Conservation (phyloP, 2,797 vertebrate genomes). For the Tapera naevia region DNA sequence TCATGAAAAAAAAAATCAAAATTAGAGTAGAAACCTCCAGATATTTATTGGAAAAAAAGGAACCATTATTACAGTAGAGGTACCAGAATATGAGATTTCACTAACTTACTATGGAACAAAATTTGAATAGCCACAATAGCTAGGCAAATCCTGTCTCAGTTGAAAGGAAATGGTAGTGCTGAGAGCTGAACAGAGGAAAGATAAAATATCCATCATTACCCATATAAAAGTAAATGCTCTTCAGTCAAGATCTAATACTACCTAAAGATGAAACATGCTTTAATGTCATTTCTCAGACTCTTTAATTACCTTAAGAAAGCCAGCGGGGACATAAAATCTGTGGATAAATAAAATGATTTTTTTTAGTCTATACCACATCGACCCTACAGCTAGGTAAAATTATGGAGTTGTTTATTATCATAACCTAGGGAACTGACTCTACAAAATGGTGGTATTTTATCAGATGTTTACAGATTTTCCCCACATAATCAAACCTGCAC, state of each 20-base stretch:
- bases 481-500: neutral
- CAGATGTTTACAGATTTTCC: neutral
- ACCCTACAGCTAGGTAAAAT: neutral
- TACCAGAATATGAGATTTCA: neutral
- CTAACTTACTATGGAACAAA: neutral
- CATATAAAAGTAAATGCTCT: neutral
- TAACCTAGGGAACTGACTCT: neutral
- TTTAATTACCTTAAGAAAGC: neutral
- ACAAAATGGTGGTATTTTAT: neutral
- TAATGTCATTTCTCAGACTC: neutral
- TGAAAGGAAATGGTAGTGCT: neutral
- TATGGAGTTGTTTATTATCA: neutral
- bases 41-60: neutral
- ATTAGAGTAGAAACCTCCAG: neutral
- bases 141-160: neutral
- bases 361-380: accelerated
- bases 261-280: neutral
- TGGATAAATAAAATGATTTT: neutral
- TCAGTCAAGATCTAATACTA: neutral
- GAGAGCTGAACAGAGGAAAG: neutral
- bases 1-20: neutral
- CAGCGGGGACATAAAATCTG: neutral
- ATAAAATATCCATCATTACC: neutral
- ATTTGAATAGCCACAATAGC: neutral
- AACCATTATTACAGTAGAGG: neutral